These are phyloP conservation scores for Cavia porcellus DNA, from an alignment of 2,113 vertebrate species.

Conservation along the genomic window DNA sequence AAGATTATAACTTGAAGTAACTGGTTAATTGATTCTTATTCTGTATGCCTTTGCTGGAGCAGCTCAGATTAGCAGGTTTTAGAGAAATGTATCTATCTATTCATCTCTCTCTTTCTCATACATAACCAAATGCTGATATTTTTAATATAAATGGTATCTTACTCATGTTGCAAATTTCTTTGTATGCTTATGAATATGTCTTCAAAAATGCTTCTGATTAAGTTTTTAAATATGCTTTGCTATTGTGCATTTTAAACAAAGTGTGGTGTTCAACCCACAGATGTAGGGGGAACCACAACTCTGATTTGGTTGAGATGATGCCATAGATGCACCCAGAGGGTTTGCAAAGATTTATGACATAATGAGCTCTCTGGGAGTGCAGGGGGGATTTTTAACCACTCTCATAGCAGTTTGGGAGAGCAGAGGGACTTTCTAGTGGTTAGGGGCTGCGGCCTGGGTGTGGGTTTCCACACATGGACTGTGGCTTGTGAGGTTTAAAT, in stretches of 20 bases:
- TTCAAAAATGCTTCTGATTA: conserved; percentile 23
- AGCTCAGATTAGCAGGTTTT: background rate
- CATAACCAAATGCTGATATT: background rate
- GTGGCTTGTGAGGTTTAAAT: background rate
- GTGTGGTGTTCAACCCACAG: background rate
- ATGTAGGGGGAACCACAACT: background rate
- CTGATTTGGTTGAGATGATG: background rate
- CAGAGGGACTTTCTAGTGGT: background rate
- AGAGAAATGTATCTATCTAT: background rate
- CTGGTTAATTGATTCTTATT: background rate
- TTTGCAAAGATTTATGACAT: background rate
- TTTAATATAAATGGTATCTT: conserved; percentile 42
- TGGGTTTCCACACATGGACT: rapidly evolving
- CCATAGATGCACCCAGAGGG: background rate
- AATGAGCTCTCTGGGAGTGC: background rate
- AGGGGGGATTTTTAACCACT: background rate
- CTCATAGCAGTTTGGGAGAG: background rate
- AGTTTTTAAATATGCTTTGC: background rate
- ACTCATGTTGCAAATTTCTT: background rate
- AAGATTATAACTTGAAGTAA: background rate
- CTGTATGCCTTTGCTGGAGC: background rate
- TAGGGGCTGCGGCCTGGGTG: too few relatives aligned
- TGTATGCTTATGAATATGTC: background rate
- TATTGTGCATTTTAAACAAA: conserved; percentile 13
- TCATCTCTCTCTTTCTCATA: background rate